Evolutionary conservation across 1,140 invertebrate genomes (phyloP), one percentile per base, ranked within the genome.

Genomic region (Drosophila bifasciata): DNA sequence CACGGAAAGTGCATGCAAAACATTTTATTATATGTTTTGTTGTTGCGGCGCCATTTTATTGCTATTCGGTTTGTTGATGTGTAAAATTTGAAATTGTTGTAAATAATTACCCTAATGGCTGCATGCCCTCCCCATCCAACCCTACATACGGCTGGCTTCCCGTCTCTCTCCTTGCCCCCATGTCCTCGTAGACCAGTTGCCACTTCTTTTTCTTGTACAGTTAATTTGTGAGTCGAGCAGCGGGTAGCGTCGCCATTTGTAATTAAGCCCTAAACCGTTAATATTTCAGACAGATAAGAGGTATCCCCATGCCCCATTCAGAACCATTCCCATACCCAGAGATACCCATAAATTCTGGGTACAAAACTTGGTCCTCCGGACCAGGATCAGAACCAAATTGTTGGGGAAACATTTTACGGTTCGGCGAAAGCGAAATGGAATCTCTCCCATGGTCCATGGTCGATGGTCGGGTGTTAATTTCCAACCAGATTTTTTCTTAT

Each of bases 21-120:
- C 73, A 80, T 78, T 83, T 66, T 83, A 69, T 73, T 13, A 36
- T n/a, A n/a, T n/a, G n/a, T 36, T 36, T 36, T 36, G 32, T 36
- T 36, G 32, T 36, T 36, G 32, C 32, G 71, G 61, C 55, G 58
- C 45, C 61, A 66, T 80, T 74, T 80, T 81, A 75, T 80, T 85
- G 81, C 88, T 46, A 76, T 75, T 51, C 64, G 16, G 70, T 56
- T 56, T 75, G 74, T 72, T 78, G 78, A 86, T 86, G 81, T 86
- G 81, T 88, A 88, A 88, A 88, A 86, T 86, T 83, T 86, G 58
- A 78, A 86, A 86, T 88, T 86, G 83, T 88, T 88, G 81, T 83
- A 81, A 88, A 86, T 83, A 88, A 88, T 86, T 88, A 86, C 83
- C 78, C 81, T 88, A 86, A 86, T 86, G 81, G 74, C 52, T 32